Evolutionary conservation across 1,140 invertebrate species (phyloP).

Genomic region (Drosophila fuyamai): DNA sequence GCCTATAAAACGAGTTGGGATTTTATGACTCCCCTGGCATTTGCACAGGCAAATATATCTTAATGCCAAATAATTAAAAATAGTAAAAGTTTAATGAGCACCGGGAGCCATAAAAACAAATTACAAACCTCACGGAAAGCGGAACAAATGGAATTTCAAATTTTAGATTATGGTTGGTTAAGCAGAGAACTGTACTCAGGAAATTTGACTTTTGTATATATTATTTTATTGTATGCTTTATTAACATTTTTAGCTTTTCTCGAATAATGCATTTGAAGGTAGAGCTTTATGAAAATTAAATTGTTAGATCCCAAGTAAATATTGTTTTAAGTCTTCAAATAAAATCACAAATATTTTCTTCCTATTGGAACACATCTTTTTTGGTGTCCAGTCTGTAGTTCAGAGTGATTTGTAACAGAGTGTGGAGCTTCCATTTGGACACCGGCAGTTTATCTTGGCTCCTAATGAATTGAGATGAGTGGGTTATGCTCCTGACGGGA

Average conservation of each 20-base stretch:
- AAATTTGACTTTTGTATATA: too few species aligned
- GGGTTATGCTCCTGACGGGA: constrained; percentile 47
- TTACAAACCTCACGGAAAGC: constrained; percentile 28
- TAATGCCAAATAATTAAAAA: constrained; percentile 65
- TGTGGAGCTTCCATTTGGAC: constrained; percentile 18
- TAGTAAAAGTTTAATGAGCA: constrained; percentile 64
- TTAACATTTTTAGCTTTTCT: too few species aligned
- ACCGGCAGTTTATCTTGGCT: constrained; percentile 35
- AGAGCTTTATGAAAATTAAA: too few species aligned
- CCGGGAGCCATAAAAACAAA: constrained; percentile 49
- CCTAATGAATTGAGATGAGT: constrained; percentile 52
- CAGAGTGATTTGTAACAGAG: background rate
- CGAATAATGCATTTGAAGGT: too few species aligned
- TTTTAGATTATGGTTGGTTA: constrained; percentile 3
- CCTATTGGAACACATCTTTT: too few species aligned
- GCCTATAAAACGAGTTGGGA: constrained; percentile 19
- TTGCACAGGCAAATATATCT: constrained; percentile 31
- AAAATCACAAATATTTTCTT: too few species aligned
- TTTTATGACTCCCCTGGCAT: constrained; percentile 48
- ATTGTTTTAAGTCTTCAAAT: too few species aligned
- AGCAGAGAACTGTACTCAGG: background rate
- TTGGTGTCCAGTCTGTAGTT: background rate
- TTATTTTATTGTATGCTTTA: too few species aligned
- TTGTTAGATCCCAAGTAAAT: too few species aligned
- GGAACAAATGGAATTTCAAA: constrained; percentile 52